Conservation (phyloP, 2,113 vertebrate genomes). For the Stigmatopora argus region DNA sequence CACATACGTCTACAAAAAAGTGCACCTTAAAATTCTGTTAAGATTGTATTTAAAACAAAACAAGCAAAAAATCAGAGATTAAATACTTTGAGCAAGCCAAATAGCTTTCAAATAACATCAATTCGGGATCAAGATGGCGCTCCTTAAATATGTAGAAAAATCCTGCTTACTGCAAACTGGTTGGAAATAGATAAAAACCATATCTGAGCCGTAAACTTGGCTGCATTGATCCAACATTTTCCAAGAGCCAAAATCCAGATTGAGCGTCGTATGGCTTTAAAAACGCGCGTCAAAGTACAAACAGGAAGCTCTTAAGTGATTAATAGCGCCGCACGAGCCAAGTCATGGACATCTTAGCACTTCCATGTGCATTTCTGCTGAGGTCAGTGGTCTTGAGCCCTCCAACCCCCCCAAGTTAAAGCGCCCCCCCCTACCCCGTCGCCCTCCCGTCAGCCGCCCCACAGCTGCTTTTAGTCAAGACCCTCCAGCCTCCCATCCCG, state of each 20-base stretch:
- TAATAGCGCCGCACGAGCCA: conserved; percentile 15
- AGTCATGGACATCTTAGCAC: conserved; percentile 31
- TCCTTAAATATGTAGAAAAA: too few relatives aligned
- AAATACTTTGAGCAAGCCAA: too few relatives aligned
- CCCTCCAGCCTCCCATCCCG: conserved; percentile 57
- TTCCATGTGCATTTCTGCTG: conserved; percentile 42
- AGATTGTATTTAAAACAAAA: too few relatives aligned
- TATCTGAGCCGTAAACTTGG: too few relatives aligned
- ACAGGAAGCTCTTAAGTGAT: conserved; percentile 13
- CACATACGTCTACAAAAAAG: too few relatives aligned
- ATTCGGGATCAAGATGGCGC: too few relatives aligned
- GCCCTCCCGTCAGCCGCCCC: conserved; percentile 34
- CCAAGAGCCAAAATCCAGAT: neutral
- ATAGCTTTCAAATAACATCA: too few relatives aligned
- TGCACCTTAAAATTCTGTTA: too few relatives aligned
- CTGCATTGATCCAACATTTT: neutral
- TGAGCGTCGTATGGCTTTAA: neutral
- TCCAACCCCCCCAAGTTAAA: conserved; percentile 26
- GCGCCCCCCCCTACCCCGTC: conserved; percentile 23
- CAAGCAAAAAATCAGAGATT: too few relatives aligned
- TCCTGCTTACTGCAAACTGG: too few relatives aligned
- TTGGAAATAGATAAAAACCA: too few relatives aligned
- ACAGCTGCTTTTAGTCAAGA: conserved; percentile 86
- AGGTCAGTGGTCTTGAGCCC: conserved; percentile 62
- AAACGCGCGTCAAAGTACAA: neutral